phyloP scores from a whole-genome alignment of 2,888 invertebrate genomes.

The Mythimna loreyi region DNA sequence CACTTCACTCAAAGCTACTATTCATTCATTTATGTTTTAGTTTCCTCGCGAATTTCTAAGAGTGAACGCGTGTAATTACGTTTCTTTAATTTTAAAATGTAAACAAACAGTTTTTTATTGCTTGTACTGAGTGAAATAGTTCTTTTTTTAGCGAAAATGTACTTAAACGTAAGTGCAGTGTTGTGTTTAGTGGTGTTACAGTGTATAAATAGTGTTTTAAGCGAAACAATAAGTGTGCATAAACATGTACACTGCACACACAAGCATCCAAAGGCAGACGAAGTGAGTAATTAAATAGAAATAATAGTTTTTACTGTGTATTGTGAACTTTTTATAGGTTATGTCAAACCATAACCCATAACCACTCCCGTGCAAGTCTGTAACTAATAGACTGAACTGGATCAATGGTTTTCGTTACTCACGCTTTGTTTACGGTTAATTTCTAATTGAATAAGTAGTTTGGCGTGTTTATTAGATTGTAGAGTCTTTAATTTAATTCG shows the following conservation, averaged over 20 bases:
- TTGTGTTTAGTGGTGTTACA: slow-evolving; percentile 70
- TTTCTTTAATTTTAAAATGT: slow-evolving; percentile 75
- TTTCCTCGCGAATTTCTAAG: slow-evolving; percentile 66
- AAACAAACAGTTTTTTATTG: slow-evolving; percentile 77
- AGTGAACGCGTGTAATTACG: slow-evolving; percentile 50
- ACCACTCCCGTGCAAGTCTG: slow-evolving; percentile 2
- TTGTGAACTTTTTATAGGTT: slow-evolving; percentile 59
- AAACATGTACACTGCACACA: slow-evolving; percentile 91
- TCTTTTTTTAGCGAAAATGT: slow-evolving; percentile 71
- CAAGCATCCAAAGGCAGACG: slow-evolving; percentile 92
- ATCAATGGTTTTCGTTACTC: slow-evolving; percentile 44
- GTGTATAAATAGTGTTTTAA: slow-evolving; percentile 69
- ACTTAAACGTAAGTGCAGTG: slow-evolving; percentile 67
- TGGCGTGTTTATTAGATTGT: slow-evolving; percentile 22
- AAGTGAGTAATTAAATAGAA: slow-evolving; percentile 88
- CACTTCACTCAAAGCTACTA: slow-evolving; percentile 57
- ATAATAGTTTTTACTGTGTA: slow-evolving; percentile 39
- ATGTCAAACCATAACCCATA: slow-evolving; percentile 40
- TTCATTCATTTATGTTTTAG: slow-evolving; percentile 68
- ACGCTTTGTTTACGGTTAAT: slow-evolving; percentile 33
- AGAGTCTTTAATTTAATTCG: slow-evolving; percentile 8
- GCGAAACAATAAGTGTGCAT: slow-evolving; percentile 74
- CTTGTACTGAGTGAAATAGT: slow-evolving; percentile 71
- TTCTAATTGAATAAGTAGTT: slow-evolving; percentile 31
- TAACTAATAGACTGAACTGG: background rate